Evolutionary conservation across 2,113 vertebrate genomes (phyloP), one percentile per base, ranked within the genome.

Genomic region (Diglossa brunneiventris): DNA sequence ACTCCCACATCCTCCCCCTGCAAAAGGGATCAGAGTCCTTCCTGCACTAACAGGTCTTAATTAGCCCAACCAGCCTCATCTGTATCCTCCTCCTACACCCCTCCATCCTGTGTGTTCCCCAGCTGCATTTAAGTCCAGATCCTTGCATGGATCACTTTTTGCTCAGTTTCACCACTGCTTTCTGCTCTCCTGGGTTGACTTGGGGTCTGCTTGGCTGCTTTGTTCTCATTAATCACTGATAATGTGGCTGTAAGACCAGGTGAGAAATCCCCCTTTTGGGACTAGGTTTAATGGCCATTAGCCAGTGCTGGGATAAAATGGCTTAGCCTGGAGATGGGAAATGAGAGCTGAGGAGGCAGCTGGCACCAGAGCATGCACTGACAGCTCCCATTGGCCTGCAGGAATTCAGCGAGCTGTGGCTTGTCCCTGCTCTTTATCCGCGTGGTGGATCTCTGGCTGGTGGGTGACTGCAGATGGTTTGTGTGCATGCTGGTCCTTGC

Each of bases 91-190:
- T 91, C 39, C 64, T 81, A 78, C 22, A 27, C 2, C 3, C 7
- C 27, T 31, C 42, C 66, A 56, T 47, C 62, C 30, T 7, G 1
- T 74, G 75, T 72, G 64, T 23, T 63, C 44, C 24, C 30, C 66
- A 75, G 30, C 41, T 82, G 56, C 31, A 61, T 84, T 85, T 79
- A 72, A 87, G 16, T 22, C 39, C 10, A 1, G 24, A 22, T 87
- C 44, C 47, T 63, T 52, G 0, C 7, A 0, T 3, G 0, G 1
- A 0, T 4, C 0, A 2, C 3, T 9, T 4, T 87, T 79, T 61
- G 39, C 28, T 66, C 8, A 10, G 15, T 47, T 30, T 75, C 6
- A 2, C 10, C 0, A 0, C 37, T 66, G 47, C 15, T 63, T 72
- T 39, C 35, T 87, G 19, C 30, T 52, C 17, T 61, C 22, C 58